Conservation (phyloP, 2,797 vertebrate genomes). For the Myripristis jacobus region DNA sequence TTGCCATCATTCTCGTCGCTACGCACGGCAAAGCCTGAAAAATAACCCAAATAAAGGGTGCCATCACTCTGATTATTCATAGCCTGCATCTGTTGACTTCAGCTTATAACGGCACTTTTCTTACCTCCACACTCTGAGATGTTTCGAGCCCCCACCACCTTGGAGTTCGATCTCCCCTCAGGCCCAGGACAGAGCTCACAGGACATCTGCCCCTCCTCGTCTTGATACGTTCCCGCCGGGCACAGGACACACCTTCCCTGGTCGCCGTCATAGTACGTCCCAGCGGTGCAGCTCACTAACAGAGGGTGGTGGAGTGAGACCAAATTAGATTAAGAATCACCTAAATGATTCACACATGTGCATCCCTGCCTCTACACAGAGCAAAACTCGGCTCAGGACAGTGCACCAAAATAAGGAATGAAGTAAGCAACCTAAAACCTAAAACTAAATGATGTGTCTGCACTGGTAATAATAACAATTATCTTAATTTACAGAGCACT, state of each 20-base stretch:
- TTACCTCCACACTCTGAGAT: constrained; percentile 90
- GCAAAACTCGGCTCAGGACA: not conserved
- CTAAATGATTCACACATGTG: constrained; percentile 4
- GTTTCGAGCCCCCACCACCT: constrained; percentile 83
- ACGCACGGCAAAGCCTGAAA: not conserved
- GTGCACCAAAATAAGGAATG: constrained; percentile 57
- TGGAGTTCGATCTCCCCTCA: constrained; percentile 81
- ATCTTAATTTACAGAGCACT: constrained; percentile 21
- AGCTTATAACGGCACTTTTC: constrained; percentile 8
- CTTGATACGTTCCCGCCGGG: constrained; percentile 89
- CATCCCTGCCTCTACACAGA: not conserved
- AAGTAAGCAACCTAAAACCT: constrained; percentile 25
- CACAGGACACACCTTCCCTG: constrained; percentile 87
- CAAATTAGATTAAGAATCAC: constrained; percentile 10
- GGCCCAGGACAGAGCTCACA: constrained; percentile 86
- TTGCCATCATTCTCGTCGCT: not conserved
- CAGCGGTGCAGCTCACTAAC: constrained; percentile 87
- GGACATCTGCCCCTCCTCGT: constrained; percentile 89
- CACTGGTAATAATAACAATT: constrained; percentile 27
- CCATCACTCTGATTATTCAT: not conserved
- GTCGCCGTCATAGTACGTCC: constrained; percentile 83
- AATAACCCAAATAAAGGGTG: too few relatives aligned
- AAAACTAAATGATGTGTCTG: constrained; percentile 39
- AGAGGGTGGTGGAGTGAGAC: constrained; percentile 52
- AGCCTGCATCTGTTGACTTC: not conserved